A percentile compares a stretch with the other conserved stretches of the same genome.
Conservation (phyloP, 2,888 invertebrate genomes). For the Hipparchia sbordonii region DNA sequence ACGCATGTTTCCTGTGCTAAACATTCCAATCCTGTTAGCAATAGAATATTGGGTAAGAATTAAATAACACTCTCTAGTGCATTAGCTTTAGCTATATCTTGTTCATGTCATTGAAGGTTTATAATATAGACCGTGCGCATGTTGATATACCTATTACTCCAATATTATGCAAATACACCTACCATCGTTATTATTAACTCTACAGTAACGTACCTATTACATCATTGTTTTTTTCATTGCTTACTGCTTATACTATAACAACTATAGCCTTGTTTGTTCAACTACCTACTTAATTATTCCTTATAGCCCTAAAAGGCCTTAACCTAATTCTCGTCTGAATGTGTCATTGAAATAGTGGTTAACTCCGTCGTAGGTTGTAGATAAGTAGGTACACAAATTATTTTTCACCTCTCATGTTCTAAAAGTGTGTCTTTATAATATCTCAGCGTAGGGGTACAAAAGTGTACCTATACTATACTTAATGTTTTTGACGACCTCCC, state of each 20-base stretch:
- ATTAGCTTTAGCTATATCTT: background rate
- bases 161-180: background rate
- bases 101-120: background rate
- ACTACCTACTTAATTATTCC: background rate
- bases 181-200: background rate
- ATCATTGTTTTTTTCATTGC: slow-evolving; percentile 11
- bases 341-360: no score
- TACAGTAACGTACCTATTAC: background rate
- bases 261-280: background rate
- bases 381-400: no score
- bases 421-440: no score
- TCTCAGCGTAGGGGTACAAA: no score
- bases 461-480: no score
- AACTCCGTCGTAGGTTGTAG: no score
- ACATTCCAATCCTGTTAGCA: background rate
- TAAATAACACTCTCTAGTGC: background rate
- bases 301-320: background rate
- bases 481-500: no score
- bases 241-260: background rate
- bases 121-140: no score
- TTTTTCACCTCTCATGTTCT: no score
- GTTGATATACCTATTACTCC: no score
- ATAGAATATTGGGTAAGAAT: background rate
- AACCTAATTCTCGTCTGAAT: background rate
- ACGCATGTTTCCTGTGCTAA: background rate